Conservation (phyloP, 2,113 vertebrate species). For the Eublepharis macularius region DNA sequence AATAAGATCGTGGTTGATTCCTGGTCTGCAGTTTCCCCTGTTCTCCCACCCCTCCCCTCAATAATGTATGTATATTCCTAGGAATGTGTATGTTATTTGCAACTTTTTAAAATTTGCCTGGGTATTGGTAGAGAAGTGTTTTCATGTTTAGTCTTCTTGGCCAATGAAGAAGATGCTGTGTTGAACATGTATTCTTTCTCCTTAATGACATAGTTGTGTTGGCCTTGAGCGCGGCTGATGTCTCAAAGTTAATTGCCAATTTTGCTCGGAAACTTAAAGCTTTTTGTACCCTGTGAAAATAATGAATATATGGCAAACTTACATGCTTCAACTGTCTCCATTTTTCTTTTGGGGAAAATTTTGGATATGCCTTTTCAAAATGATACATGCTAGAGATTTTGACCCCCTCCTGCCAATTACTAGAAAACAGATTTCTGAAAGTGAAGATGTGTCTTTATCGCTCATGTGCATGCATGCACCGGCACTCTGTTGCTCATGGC, state of each 20-base stretch:
- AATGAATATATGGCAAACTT: background rate
- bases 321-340: background rate
- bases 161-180: background rate
- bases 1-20: background rate
- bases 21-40: background rate
- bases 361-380: background rate
- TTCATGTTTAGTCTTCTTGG: constrained; percentile 13
- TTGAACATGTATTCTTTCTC: constrained; percentile 6
- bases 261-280: background rate
- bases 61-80: background rate
- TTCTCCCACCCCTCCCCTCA: background rate
- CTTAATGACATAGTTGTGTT: constrained; percentile 7
- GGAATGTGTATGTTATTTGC: background rate
- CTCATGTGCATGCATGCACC: too few relatives aligned
- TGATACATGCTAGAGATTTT: background rate
- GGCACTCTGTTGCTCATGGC: too few relatives aligned
- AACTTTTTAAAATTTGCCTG: background rate
- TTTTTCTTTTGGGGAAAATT: background rate
- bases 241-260: background rate
- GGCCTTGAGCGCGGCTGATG: background rate
- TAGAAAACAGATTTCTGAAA: too few relatives aligned
- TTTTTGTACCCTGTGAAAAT: background rate
- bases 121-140: constrained; percentile 51
- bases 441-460: too few relatives aligned
- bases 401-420: too few relatives aligned